A percentile compares a stretch with the other conserved stretches of the same genome.
Evolutionary conservation across 2,888 invertebrate genomes (phyloP).

Genomic region (Perithous albicinctus): DNA sequence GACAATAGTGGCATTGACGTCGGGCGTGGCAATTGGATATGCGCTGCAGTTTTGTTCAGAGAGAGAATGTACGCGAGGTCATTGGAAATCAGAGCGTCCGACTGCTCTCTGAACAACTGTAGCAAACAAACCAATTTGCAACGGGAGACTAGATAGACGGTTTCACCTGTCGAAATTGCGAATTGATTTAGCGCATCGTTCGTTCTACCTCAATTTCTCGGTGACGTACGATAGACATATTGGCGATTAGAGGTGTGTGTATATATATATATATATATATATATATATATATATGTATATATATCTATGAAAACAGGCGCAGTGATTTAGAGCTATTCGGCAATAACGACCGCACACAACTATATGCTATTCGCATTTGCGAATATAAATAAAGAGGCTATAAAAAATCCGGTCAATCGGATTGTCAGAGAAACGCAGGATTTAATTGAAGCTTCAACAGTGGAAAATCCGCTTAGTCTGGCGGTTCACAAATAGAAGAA

Average conservation of each 20-base stretch:
- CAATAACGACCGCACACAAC: background rate
- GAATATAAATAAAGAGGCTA: constrained; percentile 20
- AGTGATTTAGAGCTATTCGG: background rate
- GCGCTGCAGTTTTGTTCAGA: constrained; percentile 16
- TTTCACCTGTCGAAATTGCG: constrained; percentile 39
- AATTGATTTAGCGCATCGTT: constrained; percentile 36
- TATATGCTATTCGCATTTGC: background rate
- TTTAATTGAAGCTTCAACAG: constrained; percentile 49
- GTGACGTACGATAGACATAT: background rate
- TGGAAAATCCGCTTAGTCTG: constrained; percentile 52
- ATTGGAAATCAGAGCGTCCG: constrained; percentile 30
- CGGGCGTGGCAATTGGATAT: background rate
- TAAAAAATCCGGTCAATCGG: constrained; percentile 56
- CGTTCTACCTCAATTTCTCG: background rate
- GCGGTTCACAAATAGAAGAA: background rate
- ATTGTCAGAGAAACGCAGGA: constrained; percentile 40
- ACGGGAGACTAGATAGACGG: constrained; percentile 21
- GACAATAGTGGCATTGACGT: background rate
- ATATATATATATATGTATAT: background rate
- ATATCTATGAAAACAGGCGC: background rate
- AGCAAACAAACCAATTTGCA: constrained; percentile 45
- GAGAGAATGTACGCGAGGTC: background rate
- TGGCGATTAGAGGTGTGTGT: background rate
- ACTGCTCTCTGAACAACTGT: background rate
- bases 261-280: background rate